Base-by-base conservation (phyloP, 92 coral and sea anemone species). In the Epizoanthus illoricatus region DNA sequence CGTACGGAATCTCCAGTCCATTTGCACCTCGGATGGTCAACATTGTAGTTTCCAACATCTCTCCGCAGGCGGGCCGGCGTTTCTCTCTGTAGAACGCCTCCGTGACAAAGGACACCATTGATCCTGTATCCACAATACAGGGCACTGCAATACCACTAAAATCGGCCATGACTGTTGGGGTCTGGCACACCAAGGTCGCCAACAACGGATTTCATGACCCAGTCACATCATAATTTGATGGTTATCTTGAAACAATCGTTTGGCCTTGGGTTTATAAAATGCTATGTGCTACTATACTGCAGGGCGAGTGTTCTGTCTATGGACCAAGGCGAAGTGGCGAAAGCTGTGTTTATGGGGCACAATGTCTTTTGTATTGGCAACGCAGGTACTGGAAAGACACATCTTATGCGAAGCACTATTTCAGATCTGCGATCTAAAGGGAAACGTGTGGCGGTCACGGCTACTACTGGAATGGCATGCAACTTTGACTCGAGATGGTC, bases 1-100 rank as follows among this genome's bases (percentile, higher is more conserved):
- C 42, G 55, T 90, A 90, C 3, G 90, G 88, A 52, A 90, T 81
- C 75, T 90, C 90, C 61, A 87, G 78, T 18, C 94, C 89, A 85
- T 88, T 91, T 5, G 87, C 90, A 5, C 88, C 91, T 20, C 84
- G 73, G 5, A 90, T 76, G 6, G 86, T 85, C 20, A 87, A 71
- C 74, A 76, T 65, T n/a, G 33, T 63, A 7, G 45, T 56, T 28
- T 80, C 59, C 13, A 42, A 49, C 20, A 78, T 19, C 12, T 56
- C 18, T n/a, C 89, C 87, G 54, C 87, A 76, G 40, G 69, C 45
- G 18, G 87, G 36, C 79, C 56, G 74, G 62, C 85, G 84, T 19
- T 81, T 71, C 84, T 88, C 60, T 19, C 75, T 55, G 42, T 57
- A 90, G 86, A 85, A 87, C 3, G 75, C 18, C 59, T 87, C 89